phyloP scores from a whole-genome alignment of 1,140 invertebrate genomes.

The Aphidius ervi region DNA sequence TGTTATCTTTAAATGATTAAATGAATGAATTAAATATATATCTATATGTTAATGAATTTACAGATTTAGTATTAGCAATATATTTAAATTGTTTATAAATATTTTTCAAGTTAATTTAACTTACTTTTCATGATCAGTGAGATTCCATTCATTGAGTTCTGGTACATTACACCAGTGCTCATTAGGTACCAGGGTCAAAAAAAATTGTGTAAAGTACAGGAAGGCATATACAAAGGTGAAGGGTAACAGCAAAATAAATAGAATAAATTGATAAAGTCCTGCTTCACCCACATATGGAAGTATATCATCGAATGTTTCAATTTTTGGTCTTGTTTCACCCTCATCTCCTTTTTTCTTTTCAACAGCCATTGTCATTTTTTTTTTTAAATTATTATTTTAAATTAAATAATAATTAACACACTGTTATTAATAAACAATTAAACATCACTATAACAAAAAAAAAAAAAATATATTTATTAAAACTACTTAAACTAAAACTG shows the following conservation, averaged over 20 bases:
- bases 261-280: slow-evolving; percentile 80
- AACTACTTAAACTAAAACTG: too few species aligned
- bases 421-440: slow-evolving; percentile 10
- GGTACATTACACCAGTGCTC: slow-evolving; percentile 75
- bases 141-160: slow-evolving; percentile 54
- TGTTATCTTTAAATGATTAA: too few species aligned
- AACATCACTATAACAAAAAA: slow-evolving; percentile 1
- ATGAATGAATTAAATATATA: neutral
- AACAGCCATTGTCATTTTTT: slow-evolving; percentile 41
- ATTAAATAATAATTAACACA: neutral
- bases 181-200: slow-evolving; percentile 73
- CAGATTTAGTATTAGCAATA: neutral
- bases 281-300: slow-evolving; percentile 82
- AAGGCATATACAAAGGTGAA: slow-evolving; percentile 82
- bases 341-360: slow-evolving; percentile 42
- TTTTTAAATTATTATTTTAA: slow-evolving; percentile 28
- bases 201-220: slow-evolving; percentile 83
- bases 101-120: slow-evolving; percentile 12
- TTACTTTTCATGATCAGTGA: slow-evolving; percentile 48
- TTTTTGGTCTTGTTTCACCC: slow-evolving; percentile 38
- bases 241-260: slow-evolving; percentile 80
- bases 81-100: neutral
- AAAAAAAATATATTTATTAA: too few species aligned
- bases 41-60: neutral
- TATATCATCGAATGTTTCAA: slow-evolving; percentile 79